A percentile compares a stretch with the other conserved stretches of the same genome.
Evolutionary conservation across 2,888 invertebrate species (phyloP).

Genomic region (Stenodera caucasica): DNA sequence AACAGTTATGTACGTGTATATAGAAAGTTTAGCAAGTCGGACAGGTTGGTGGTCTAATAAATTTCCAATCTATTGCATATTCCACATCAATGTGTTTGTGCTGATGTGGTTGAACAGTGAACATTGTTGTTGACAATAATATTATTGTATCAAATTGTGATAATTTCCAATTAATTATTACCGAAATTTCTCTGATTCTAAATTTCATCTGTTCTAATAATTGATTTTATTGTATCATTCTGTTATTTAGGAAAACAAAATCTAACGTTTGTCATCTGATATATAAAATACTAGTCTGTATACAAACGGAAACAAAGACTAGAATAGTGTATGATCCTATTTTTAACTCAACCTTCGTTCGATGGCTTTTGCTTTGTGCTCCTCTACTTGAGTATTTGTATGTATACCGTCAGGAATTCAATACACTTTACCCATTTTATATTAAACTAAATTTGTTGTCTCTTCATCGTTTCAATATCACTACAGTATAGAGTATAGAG

Average conservation of each 20-base stretch:
- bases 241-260: too few relatives aligned
- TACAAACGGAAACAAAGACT: too few relatives aligned
- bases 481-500: background rate
- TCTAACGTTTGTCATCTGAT: too few relatives aligned
- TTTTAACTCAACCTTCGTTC: slow-evolving; percentile 12
- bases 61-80: background rate
- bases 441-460: slow-evolving; percentile 20
- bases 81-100: background rate
- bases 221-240: too few relatives aligned
- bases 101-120: background rate
- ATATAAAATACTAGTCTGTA: too few relatives aligned
- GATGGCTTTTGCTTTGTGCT: slow-evolving; percentile 13
- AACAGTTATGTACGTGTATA: too few relatives aligned
- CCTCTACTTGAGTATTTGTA: slow-evolving; percentile 11
- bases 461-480: slow-evolving; percentile 13
- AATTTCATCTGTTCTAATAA: too few relatives aligned
- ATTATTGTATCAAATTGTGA: too few relatives aligned
- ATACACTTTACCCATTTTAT: slow-evolving; percentile 26
- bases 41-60: background rate
- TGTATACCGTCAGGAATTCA: slow-evolving; percentile 18
- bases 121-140: background rate
- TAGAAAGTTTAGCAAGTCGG: background rate
- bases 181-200: too few relatives aligned
- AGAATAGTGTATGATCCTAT: background rate
- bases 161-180: too few relatives aligned